Evolutionary conservation across 2,888 invertebrate species (phyloP), one percentile per base, ranked within the genome.

Genomic region (Drosophila maculinotata): DNA sequence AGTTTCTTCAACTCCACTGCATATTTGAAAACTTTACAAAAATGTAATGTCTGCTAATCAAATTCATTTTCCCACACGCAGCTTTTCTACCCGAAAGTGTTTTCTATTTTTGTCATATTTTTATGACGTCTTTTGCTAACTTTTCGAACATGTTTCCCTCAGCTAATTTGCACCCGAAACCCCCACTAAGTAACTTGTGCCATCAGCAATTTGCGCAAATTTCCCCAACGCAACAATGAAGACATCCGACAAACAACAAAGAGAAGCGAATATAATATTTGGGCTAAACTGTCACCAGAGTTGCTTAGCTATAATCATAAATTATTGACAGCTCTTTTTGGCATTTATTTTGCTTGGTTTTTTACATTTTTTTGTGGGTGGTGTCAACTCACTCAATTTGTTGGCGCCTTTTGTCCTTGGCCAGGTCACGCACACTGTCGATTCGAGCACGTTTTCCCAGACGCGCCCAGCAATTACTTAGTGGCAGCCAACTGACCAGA

Each of bases 381-480:
- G 36, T 68, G 74, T 57, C 64, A 73, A 60, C 63, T 57, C 41
- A 60, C 63, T 57, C 41, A 60, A 74, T 54, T 74, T 74, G 54
- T 38, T 47, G 52, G 49, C 44, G 47, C 23, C 39, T 28, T 65
- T 53, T 58, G 64, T 64, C 63, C 64, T 78, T 66, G 66, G 35
- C 20, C 44, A 60, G 76, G 74, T 69, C 75, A 78, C 78, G 78
- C 64, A 78, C 44, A 30, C 17, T 31, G 0, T 52, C 54, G 60
- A 25, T 57, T 28, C 26, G 9, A 28, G 38, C 62, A 53, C 51
- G 57, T 58, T 70, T 53, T 44, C 25, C 20, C 28, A 33, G 66
- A 72, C 72, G 65, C 72, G 76, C 63, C 39, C 53, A 53, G 70
- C 76, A 64, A 69, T 63, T 69, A 59, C 59, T 75, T 64, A 48